Base-by-base conservation (phyloP, 2,888 invertebrate genomes). In the Spicauda simplicius region DNA sequence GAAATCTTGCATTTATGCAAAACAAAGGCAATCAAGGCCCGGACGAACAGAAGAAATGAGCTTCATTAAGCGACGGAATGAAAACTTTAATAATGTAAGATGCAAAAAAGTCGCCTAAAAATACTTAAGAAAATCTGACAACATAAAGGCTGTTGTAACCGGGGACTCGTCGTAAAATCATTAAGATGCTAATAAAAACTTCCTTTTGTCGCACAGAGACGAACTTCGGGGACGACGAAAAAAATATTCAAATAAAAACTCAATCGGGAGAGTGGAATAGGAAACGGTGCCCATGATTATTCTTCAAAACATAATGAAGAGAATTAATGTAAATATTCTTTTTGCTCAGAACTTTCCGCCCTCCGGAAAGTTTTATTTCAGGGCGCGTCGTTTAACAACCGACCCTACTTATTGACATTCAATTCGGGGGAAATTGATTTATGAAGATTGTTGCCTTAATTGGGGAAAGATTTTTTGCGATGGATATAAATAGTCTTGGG, bases 171-270 rank as follows among this genome's bases (percentile, higher is more conserved):
- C 93, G 93, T 93, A 93, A 93, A 93, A 93, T 93, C 93, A 93
- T 93, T 93, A 93, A 93, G 93, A 93, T 93, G 93, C 93, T 93
- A 93, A 93, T 93, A 93, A 93, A 93, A 93, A 93, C 93, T 93
- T 93, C 91, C 93, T 93, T 92, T 92, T 92, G 92, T 92, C 83
- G 85, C 86, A 80, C 89, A 86, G 90, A 87, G 89, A 87, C 88
- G 89, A 88, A 91, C 90, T 88, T 83, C 75, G 84, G 82, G 83
- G 83, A 80, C 82, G 82, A 77, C 80, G 79, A 81, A 88, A 90
- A 87, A 91, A 91, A 91, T 91, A 92, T 91, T 93, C 93, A 93
- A 93, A 93, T 93, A 93, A 93, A 93, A 93, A 91, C 91, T 91
- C 93, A 87, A 92, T 92, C 87, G 91, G 84, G 86, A 87, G 81